Evolutionary conservation across 1,140 invertebrate species (phyloP).

Genomic region (Drosophila pseudoananassae): DNA sequence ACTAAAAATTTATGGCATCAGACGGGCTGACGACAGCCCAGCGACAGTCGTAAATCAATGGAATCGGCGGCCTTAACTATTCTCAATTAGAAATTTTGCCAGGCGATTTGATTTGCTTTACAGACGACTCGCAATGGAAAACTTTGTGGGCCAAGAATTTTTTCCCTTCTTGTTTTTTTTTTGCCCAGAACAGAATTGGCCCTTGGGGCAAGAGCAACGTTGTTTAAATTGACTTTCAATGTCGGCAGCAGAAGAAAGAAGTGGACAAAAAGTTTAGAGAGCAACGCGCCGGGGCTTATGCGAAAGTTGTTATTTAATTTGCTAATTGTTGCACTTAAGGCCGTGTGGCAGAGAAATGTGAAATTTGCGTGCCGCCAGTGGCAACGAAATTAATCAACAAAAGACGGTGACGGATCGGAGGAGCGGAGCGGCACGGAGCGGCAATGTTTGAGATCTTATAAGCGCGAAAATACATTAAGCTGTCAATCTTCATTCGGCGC

Average conservation of each 20-base stretch:
- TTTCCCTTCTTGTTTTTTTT: neutral
- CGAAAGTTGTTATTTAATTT: constrained; percentile 73
- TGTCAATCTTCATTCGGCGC: constrained; percentile 73
- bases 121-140: constrained; percentile 19
- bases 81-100: constrained; percentile 59
- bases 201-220: constrained; percentile 6
- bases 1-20: constrained; percentile 38
- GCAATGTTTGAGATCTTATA: constrained; percentile 46
- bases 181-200: constrained; percentile 44
- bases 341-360: constrained; percentile 47
- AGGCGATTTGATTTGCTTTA: constrained; percentile 37
- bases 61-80: constrained; percentile 47
- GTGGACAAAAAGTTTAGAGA: constrained; percentile 13
- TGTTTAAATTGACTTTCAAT: constrained; percentile 72
- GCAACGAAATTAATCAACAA: constrained; percentile 66
- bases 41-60: constrained; percentile 46
- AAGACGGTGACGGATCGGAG: constrained; percentile 14
- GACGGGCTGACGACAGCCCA: constrained; percentile 3
- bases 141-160: neutral
- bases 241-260: constrained; percentile 28
- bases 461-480: constrained; percentile 74
- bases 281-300: constrained; percentile 22
- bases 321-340: constrained; percentile 75
- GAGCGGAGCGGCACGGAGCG: constrained; percentile 14
- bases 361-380: constrained; percentile 58